Conservation (phyloP, 2,888 invertebrate species). For the Polymixis flavicincta region DNA sequence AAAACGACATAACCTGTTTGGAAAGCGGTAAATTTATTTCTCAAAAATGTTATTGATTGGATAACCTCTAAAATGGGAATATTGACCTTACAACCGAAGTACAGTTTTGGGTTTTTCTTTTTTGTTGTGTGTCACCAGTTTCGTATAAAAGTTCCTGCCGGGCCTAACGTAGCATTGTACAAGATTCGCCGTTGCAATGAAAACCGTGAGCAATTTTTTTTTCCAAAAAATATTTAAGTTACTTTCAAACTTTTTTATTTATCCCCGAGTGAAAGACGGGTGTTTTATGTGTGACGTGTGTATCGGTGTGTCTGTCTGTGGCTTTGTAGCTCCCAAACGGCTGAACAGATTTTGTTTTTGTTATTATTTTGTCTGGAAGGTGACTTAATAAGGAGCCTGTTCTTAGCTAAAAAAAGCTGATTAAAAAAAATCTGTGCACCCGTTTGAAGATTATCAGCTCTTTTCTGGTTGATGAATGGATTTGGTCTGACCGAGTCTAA, state of each 20-base stretch:
- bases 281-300: no score
- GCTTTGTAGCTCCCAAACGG: no score
- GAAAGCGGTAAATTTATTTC: constrained; percentile 22
- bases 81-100: constrained; percentile 17
- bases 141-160: constrained; percentile 34
- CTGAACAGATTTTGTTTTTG: no score
- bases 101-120: constrained; percentile 10
- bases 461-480: no score
- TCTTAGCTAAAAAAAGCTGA: no score
- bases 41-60: constrained; percentile 27
- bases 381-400: no score
- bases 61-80: constrained; percentile 1
- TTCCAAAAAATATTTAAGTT: not conserved
- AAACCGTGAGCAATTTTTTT: constrained; percentile 30
- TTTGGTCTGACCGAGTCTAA: no score
- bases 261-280: no score
- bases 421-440: no score
- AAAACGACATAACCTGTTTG: constrained; percentile 20
- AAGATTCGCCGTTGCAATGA: constrained; percentile 38
- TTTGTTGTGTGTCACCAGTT: constrained; percentile 2
- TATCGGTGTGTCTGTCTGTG: no score
- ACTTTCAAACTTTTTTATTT: not conserved
- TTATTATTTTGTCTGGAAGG: no score
- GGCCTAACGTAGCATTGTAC: not conserved
- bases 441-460: no score